Conservation (phyloP, 1,140 invertebrate genomes). For the Mesaphorura yosii region DNA sequence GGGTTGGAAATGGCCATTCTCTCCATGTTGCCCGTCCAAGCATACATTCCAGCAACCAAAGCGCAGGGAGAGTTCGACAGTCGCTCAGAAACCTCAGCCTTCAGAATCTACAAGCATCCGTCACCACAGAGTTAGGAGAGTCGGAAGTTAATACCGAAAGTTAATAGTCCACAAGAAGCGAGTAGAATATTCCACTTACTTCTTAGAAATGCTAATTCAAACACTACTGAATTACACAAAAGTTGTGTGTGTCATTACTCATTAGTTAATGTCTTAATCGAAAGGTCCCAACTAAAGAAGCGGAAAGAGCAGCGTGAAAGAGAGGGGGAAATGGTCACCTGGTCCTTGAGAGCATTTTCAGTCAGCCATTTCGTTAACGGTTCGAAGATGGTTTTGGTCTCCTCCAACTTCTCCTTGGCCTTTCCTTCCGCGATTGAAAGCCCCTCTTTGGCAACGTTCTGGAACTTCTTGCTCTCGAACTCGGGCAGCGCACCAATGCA, state of each 20-base stretch:
- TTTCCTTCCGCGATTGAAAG: conserved; percentile 72
- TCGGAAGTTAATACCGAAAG: background rate
- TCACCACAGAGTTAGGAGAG: too few species aligned
- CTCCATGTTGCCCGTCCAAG: conserved; percentile 99
- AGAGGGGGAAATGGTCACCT: too few species aligned
- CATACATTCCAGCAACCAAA: conserved; percentile 89
- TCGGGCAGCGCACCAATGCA: conserved; percentile 93
- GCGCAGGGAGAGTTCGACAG: conserved; percentile 88
- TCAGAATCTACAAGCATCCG: conserved; percentile 58
- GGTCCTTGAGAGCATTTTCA: conserved; percentile 72
- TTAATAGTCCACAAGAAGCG: background rate
- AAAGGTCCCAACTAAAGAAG: too few species aligned
- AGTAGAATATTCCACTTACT: too few species aligned
- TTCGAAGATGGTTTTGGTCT: conserved; percentile 69
- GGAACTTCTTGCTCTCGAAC: conserved; percentile 98
- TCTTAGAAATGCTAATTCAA: too few species aligned
- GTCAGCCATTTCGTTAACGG: conserved; percentile 84
- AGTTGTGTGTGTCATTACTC: too few species aligned
- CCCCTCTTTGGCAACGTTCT: conserved; percentile 98
- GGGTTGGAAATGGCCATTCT: conserved; percentile 89
- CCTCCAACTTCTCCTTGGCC: conserved; percentile 69
- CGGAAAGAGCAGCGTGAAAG: too few species aligned
- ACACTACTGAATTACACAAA: too few species aligned
- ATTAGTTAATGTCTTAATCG: too few species aligned
- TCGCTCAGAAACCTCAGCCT: conserved; percentile 78